Conservation (phyloP, 2,888 invertebrate species). For the Prosapia bicincta region DNA sequence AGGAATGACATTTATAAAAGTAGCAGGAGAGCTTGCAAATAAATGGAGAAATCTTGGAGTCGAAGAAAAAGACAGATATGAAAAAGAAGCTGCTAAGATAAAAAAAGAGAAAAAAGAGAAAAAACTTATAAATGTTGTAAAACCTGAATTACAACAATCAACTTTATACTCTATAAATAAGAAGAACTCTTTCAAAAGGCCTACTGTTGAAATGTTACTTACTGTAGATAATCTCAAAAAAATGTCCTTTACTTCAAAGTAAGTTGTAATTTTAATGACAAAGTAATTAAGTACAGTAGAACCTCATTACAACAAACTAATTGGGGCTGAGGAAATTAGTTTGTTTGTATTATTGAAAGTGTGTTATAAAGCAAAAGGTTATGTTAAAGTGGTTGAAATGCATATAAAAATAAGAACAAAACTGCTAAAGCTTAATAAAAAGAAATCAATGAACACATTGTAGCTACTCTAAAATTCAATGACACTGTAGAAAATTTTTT, state of each 20-base stretch:
- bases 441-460: too few relatives aligned
- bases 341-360: too few relatives aligned
- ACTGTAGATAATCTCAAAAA: constrained; percentile 10
- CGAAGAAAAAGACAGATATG: constrained; percentile 46
- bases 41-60: constrained; percentile 46
- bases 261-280: too few relatives aligned
- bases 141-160: background rate
- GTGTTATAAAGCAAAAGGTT: too few relatives aligned
- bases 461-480: too few relatives aligned
- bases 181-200: constrained; percentile 15
- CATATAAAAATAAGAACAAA: too few relatives aligned
- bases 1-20: constrained; percentile 44
- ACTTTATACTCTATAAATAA: constrained; percentile 7
- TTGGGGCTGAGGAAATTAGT: too few relatives aligned
- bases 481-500: too few relatives aligned
- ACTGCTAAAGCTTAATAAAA: too few relatives aligned
- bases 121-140: background rate
- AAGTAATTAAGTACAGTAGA: too few relatives aligned
- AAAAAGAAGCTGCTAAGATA: constrained; percentile 40
- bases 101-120: constrained; percentile 31
- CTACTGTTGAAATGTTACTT: constrained; percentile 25
- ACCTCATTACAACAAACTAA: too few relatives aligned
- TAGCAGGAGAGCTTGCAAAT: constrained; percentile 45
- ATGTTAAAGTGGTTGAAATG: too few relatives aligned
- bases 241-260: constrained; percentile 15